Base-by-base conservation (phyloP, 2,888 invertebrate genomes). In the Caenorhabditis sp. region DNA sequence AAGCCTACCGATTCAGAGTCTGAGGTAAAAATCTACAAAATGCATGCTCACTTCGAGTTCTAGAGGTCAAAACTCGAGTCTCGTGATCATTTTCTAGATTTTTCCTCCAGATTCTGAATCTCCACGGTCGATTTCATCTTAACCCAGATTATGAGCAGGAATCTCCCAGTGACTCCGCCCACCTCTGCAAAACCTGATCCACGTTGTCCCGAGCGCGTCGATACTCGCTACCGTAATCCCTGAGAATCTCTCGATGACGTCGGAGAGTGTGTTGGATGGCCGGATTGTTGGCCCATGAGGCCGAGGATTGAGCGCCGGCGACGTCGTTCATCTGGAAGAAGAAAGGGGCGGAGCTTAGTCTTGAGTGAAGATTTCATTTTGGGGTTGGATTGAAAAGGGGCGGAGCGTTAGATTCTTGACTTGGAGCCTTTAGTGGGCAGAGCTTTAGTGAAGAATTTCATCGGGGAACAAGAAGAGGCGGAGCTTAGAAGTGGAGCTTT, bases 261-360 rank as follows among this genome's bases (percentile, higher is more conserved):
- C 97, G 96, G 86, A 98, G 94, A 0, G 97, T 98, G 93, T 98
- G 98, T 91, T 96, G 94, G 92, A 96, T 95, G 0, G 97, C 96
- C 44, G 96, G 95, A 85, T 93, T 94, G 5, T 93, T 93, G 0
- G 89, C 80, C 89, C 89, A 89, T 0, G 82, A 49, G 8, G 83
- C 79, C 0, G 87, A 85, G 1, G 85, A 75, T 44, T 77, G 85
- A 14, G 85, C 80, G 2, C 82, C 82, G 6, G 80, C 76, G 14
- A 87, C 66, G 41, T 87, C 87, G 14, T 70, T 82, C 87, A 87
- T 87, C 85, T 87, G 64, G 64, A 70, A 54, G n/a, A n/a, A n/a
- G n/a, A 38, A 38, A 28, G 56, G 24, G 31, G 63, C 12, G 38
- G 38, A 38, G 38, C 12, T 10, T 38, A 12, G 7, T 31, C 7